Conservation (phyloP, 1,140 invertebrate species). For the Orussus abietinus region DNA sequence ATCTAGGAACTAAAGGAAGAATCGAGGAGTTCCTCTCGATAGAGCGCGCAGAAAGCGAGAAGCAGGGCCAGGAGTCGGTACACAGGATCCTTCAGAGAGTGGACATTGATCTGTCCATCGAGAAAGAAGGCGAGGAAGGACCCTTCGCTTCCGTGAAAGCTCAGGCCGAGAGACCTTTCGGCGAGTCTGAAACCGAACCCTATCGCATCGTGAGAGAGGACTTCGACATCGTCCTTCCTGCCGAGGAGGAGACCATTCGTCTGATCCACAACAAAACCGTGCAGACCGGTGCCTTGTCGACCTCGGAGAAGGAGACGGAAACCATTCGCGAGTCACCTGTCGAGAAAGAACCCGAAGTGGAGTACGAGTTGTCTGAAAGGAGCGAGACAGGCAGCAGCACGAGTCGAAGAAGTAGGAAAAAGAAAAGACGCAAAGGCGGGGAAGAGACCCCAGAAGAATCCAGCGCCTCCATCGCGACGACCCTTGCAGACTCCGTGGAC, state of each 20-base stretch:
- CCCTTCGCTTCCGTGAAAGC: constrained; percentile 35
- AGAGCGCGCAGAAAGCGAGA: too few species aligned
- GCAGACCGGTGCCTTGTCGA: constrained; percentile 32
- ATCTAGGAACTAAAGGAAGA: constrained; percentile 8
- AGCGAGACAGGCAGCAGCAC: constrained; percentile 44
- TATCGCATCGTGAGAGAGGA: constrained; percentile 38
- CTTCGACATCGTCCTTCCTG: constrained; percentile 39
- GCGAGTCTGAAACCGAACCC: constrained; percentile 17
- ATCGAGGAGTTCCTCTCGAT: too few species aligned
- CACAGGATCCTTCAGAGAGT: constrained; percentile 29
- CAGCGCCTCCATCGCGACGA: constrained; percentile 49
- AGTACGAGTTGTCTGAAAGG: constrained; percentile 36
- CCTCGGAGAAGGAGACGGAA: constrained; percentile 27
- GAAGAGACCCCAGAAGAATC: constrained; percentile 35
- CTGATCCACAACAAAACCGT: constrained; percentile 31
- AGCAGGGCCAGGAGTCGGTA: neutral
- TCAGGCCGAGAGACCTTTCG: constrained; percentile 30
- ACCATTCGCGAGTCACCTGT: constrained; percentile 20
- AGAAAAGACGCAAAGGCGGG: constrained; percentile 51
- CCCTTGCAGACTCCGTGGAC: constrained; percentile 61
- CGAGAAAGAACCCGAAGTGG: constrained; percentile 23
- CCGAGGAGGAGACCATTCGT: constrained; percentile 28
- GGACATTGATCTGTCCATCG: constrained; percentile 39
- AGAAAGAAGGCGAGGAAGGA: constrained; percentile 30
- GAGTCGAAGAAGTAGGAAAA: constrained; percentile 49